Evolutionary conservation across 2,113 vertebrate genomes (phyloP).

Genomic region (Martes martes): DNA sequence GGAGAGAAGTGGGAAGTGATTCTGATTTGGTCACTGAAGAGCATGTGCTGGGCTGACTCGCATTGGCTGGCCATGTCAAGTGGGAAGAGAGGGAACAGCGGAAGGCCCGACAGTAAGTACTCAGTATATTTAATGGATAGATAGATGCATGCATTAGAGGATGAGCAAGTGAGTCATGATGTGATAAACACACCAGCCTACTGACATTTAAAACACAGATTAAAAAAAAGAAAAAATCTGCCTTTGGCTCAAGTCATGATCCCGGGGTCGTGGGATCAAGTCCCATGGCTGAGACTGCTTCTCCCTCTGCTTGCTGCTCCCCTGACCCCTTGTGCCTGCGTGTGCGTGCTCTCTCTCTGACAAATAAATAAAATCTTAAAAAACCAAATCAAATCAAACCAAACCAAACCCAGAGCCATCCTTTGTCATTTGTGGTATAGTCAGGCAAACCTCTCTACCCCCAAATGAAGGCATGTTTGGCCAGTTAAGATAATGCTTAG

Average conservation of each 20-base stretch:
- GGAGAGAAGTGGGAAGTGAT: background rate
- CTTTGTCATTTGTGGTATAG: background rate
- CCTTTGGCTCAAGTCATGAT: no score
- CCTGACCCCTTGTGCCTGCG: no score
- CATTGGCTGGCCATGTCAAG: background rate
- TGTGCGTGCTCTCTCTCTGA: no score
- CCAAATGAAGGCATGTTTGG: background rate
- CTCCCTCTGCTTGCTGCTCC: no score
- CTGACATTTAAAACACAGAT: background rate
- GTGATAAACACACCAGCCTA: background rate
- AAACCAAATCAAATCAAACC: no score
- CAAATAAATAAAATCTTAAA: no score
- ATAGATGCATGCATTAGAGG: background rate
- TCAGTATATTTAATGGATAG: background rate
- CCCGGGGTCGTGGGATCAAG: no score
- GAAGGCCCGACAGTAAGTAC: background rate
- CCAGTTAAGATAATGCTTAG: background rate
- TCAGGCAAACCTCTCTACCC: background rate
- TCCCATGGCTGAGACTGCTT: no score
- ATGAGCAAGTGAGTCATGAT: background rate
- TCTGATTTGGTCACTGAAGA: background rate
- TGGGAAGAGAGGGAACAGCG: background rate
- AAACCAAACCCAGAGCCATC: background rate
- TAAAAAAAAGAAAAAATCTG: no score
- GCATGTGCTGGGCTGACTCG: background rate